Evolutionary conservation across 2,797 vertebrate genomes (phyloP).

Genomic region (Eupleurogrammus muticus): DNA sequence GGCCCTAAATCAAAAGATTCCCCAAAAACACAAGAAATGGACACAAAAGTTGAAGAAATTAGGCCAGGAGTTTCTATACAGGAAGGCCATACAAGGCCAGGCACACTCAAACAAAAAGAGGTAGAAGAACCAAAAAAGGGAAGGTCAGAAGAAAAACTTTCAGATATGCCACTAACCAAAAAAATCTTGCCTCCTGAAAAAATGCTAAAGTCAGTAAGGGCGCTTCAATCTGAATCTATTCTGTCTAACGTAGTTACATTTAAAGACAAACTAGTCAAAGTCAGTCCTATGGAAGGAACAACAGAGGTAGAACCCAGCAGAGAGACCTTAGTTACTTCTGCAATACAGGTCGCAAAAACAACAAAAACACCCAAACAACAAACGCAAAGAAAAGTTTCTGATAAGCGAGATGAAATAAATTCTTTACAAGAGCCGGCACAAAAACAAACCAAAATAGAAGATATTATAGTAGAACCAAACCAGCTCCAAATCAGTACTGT

Average conservation of each 20-base stretch:
- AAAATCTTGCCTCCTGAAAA: not conserved
- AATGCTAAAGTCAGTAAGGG: not conserved
- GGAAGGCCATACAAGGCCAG: not conserved
- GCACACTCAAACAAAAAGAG: not conserved
- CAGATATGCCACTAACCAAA: not conserved
- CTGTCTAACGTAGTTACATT: conserved; percentile 19
- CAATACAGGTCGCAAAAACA: too few species aligned
- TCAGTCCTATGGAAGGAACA: conserved; percentile 13
- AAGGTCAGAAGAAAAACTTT: not conserved
- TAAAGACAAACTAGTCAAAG: conserved; percentile 28
- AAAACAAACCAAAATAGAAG: not conserved
- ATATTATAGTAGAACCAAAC: not conserved
- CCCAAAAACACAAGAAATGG: conserved; percentile 3
- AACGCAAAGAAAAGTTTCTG: too few species aligned
- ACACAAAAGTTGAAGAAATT: not conserved
- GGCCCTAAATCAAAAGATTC: not conserved
- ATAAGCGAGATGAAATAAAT: too few species aligned
- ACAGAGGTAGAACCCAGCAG: conserved; percentile 1
- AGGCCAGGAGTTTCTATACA: not conserved
- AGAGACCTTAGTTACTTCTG: not conserved
- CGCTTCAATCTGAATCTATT: not conserved
- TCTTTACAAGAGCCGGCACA: not conserved
- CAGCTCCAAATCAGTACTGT: not conserved
- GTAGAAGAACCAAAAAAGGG: not conserved
- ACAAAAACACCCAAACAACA: too few species aligned